Conservation (phyloP, 1,140 invertebrate genomes). For the Cyphomyrmex costatus region DNA sequence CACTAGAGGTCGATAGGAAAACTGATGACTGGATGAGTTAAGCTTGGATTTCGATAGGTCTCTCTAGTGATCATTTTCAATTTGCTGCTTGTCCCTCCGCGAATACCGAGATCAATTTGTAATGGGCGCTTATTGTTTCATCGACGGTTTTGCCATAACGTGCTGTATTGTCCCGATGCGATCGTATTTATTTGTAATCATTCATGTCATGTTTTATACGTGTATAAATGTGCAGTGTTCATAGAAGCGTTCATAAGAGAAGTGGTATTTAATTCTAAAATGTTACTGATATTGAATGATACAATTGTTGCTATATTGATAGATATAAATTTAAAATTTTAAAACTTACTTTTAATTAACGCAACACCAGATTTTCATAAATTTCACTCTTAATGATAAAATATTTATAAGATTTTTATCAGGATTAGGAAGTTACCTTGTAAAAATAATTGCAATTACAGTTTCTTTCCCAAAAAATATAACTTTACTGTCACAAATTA, state of each 20-base stretch:
- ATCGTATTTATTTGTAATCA: conserved; percentile 34
- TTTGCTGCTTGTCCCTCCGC: conserved; percentile 50
- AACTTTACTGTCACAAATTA: no score
- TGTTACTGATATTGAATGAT: no score
- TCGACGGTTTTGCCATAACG: conserved; percentile 23
- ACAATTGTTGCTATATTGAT: no score
- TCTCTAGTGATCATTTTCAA: conserved; percentile 49
- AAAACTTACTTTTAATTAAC: no score
- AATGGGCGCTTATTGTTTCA: conserved; percentile 65
- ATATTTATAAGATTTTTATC: no score
- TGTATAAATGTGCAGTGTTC: neutral
- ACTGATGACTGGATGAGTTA: conserved; percentile 49
- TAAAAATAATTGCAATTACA: no score
- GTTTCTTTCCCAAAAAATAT: no score
- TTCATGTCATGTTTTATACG: neutral
- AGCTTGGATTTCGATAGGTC: conserved; percentile 47
- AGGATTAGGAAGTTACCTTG: no score
- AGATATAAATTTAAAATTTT: no score
- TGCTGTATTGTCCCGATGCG: neutral
- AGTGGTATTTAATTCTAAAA: neutral
- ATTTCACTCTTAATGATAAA: no score
- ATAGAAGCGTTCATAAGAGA: no score
- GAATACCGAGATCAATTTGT: conserved; percentile 49
- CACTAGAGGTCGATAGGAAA: conserved; percentile 25
- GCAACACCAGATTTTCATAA: no score